Conservation (phyloP, 2,113 vertebrate genomes). For the Azemiops feae region DNA sequence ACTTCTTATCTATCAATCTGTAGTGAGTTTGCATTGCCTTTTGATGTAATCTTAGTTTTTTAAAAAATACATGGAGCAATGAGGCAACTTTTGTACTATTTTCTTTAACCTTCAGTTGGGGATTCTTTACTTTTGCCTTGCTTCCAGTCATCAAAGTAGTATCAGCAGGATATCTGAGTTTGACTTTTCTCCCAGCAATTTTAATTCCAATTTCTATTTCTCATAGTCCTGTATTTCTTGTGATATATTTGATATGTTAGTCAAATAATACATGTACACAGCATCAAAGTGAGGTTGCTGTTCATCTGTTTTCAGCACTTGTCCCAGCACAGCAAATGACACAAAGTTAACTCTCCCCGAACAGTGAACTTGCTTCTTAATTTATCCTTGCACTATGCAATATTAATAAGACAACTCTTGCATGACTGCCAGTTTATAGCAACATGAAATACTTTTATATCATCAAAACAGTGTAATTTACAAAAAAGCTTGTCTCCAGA, state of each 20-base stretch:
- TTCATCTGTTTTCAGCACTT: fast-evolving
- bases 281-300: fast-evolving
- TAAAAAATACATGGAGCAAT: neutral
- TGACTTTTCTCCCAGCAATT: neutral
- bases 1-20: neutral
- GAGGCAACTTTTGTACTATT: neutral
- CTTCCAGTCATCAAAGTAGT: neutral
- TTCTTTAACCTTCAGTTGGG: neutral
- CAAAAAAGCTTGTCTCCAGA: neutral
- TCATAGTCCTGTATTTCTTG: neutral
- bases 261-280: neutral
- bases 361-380: fast-evolving
- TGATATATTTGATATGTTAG: neutral
- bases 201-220: neutral
- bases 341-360: neutral
- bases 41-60: neutral
- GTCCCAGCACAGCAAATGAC: fast-evolving
- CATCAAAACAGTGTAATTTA: slow-evolving; percentile 42
- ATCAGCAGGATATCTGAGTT: neutral
- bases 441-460: slow-evolving; percentile 36
- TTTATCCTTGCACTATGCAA: slow-evolving; percentile 30
- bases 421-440: neutral
- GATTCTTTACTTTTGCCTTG: neutral
- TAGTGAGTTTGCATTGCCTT: neutral
- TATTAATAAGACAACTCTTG: slow-evolving; percentile 37